Percentiles rank a stretch among this genome's conserved stretches.
These are phyloP conservation scores for Zaprionus tsacasi DNA, from an alignment of 1,140 invertebrate genomes.

Conservation along the genomic window DNA sequence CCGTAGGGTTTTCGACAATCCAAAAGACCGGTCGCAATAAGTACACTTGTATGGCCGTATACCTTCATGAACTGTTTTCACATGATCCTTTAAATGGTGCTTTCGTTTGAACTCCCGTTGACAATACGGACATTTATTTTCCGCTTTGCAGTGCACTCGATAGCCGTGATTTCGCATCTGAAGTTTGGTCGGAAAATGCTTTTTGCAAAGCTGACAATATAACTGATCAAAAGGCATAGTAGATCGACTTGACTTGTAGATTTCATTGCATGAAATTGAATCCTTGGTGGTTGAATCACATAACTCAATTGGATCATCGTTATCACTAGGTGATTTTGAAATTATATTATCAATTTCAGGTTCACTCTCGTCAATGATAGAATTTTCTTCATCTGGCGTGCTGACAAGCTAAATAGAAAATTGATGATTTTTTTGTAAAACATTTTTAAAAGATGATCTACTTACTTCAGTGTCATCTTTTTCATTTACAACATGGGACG, in stretches of 20 bases:
- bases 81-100: constrained; percentile 31
- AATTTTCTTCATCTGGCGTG: background rate
- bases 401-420: constrained; percentile 1
- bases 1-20: constrained; percentile 25
- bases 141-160: constrained; percentile 18
- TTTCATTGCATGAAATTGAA: background rate
- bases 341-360: constrained; percentile 6
- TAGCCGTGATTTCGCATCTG: constrained; percentile 1
- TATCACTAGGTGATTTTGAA: background rate
- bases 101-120: constrained; percentile 34
- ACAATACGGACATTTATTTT: constrained; percentile 34
- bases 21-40: constrained; percentile 28
- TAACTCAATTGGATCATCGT: constrained; percentile 2
- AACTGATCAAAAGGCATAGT: background rate
- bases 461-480: background rate
- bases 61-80: constrained; percentile 33
- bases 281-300: background rate
- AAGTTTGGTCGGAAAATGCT: constrained; percentile 11
- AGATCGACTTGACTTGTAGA: background rate
- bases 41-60: constrained; percentile 26
- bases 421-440: background rate
- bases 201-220: constrained; percentile 12
- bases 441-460: background rate
- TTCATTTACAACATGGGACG: background rate
- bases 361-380: background rate